Evolutionary conservation across 2,888 invertebrate genomes (phyloP).

Genomic region (Patella pellucida): DNA sequence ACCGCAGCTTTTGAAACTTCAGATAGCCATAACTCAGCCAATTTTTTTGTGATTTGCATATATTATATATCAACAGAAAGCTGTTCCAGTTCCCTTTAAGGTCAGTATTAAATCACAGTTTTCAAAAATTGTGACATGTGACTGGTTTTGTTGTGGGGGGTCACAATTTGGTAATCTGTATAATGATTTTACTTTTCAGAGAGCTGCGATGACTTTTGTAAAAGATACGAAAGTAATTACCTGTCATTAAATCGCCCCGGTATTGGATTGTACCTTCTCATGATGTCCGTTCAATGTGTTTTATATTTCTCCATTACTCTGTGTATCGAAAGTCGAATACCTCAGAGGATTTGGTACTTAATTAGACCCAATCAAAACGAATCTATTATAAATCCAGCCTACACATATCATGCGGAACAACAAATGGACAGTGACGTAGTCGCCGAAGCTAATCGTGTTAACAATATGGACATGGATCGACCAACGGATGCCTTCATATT

Average conservation of each 20-base stretch:
- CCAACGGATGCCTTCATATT: conserved; percentile 61
- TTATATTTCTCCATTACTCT: conserved; percentile 77
- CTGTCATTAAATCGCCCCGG: conserved; percentile 80
- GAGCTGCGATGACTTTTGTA: conserved; percentile 34
- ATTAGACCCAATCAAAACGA: conserved; percentile 23
- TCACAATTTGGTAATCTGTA: not conserved
- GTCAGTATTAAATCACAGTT: no score
- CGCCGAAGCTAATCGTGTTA: no score
- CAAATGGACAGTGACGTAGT: no score
- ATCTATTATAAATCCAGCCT: not conserved
- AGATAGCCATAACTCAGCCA: no score
- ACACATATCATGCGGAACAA: not conserved
- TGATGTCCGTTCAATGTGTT: conserved; percentile 75
- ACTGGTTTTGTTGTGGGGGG: no score
- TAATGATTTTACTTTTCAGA: conserved; percentile 3
- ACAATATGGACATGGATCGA: no score
- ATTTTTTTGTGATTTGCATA: no score
- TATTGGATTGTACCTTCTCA: conserved; percentile 78
- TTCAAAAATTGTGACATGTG: no score
- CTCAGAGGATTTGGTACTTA: conserved; percentile 26
- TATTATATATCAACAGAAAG: no score
- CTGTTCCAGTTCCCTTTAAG: no score
- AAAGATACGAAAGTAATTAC: conserved; percentile 72
- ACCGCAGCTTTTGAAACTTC: no score
- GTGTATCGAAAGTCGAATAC: conserved; percentile 74